These are phyloP conservation scores for Tyria jacobaeae DNA, from an alignment of 2,888 invertebrate species.

Conservation along the genomic window DNA sequence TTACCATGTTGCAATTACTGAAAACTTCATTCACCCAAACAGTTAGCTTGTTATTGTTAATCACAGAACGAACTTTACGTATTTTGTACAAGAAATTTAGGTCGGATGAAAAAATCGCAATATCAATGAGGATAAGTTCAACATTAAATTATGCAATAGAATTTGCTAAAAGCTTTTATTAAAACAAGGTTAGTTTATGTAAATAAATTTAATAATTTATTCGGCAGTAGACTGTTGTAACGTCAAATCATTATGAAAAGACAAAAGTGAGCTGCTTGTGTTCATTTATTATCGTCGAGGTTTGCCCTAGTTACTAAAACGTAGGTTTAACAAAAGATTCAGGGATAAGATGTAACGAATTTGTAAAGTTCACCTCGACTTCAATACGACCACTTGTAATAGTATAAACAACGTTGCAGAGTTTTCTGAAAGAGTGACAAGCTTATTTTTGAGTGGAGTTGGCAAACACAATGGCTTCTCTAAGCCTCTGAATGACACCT, in stretches of 20 bases:
- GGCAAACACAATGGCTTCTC: conserved; percentile 68
- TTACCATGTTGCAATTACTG: conserved; percentile 54
- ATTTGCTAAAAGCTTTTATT: conserved; percentile 56
- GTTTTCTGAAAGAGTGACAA: conserved; percentile 54
- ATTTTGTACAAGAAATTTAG: conserved; percentile 7
- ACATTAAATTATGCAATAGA: conserved; percentile 54
- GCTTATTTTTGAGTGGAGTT: conserved; percentile 56
- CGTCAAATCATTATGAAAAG: conserved; percentile 54
- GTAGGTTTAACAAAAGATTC: conserved; percentile 58
- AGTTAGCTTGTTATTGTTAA: conserved; percentile 22
- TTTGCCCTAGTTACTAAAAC: conserved; percentile 51
- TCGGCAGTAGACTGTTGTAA: conserved; percentile 44
- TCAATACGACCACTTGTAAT: conserved; percentile 33
- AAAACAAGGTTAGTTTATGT: conserved; percentile 59
- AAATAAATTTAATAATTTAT: conserved; percentile 61
- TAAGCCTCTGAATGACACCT: conserved; percentile 74
- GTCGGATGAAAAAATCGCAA: conserved; percentile 34
- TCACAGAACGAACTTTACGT: conserved; percentile 14
- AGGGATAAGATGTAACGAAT: conserved; percentile 55
- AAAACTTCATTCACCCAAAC: conserved; percentile 28
- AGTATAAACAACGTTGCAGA: conserved; percentile 47
- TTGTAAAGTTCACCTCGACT: conserved; percentile 42
- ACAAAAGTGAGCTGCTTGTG: conserved; percentile 57
- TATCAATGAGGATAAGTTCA: conserved; percentile 34
- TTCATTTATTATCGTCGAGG: conserved; percentile 69